phyloP scores from a whole-genome alignment of 2,888 invertebrate species.

The Deilephila elpenor region DNA sequence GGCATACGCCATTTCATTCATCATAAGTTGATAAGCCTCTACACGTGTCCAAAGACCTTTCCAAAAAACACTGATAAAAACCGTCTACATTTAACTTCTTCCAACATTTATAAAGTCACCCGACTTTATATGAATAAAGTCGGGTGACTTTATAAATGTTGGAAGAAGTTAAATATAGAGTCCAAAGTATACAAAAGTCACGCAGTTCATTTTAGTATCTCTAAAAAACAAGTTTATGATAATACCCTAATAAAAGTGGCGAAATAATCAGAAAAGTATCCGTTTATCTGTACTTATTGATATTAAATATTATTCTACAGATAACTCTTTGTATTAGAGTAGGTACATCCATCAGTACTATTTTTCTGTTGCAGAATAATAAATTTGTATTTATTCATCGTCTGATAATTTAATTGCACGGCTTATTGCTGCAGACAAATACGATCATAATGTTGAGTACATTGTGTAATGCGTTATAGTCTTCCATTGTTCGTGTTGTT shows the following conservation, averaged over 20 bases:
- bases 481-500: slow-evolving; percentile 22
- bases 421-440: slow-evolving; percentile 22
- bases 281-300: too few species aligned
- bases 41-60: too few species aligned
- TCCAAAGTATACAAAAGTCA: too few species aligned
- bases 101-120: too few species aligned
- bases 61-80: too few species aligned
- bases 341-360: not conserved
- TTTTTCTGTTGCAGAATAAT: slow-evolving; percentile 10
- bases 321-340: not conserved
- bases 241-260: not conserved
- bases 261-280: not conserved
- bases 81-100: too few species aligned
- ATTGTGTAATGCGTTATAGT: slow-evolving; percentile 7
- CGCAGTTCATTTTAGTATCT: not conserved
- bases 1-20: too few species aligned
- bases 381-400: slow-evolving; percentile 11
- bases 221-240: not conserved
- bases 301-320: not conserved
- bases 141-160: too few species aligned
- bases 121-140: too few species aligned
- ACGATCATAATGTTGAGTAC: not conserved
- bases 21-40: too few species aligned
- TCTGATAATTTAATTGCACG: slow-evolving; percentile 11
- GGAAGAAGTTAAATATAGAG: too few species aligned